These are phyloP conservation scores for Cylloceria caligata DNA, from an alignment of 2,888 invertebrate species.

Conservation along the genomic window DNA sequence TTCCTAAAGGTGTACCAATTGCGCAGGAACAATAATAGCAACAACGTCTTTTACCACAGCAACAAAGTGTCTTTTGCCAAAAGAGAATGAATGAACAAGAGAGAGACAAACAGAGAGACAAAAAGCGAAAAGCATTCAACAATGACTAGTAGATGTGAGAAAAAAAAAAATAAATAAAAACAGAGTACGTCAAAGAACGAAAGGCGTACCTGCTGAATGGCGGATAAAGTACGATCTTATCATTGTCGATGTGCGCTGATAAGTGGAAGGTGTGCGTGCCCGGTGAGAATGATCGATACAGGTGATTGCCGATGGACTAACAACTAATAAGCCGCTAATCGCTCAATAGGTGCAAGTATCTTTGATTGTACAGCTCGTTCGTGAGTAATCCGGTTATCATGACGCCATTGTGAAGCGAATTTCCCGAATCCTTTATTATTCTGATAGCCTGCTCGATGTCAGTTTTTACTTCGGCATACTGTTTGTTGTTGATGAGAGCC, in stretches of 20 bases:
- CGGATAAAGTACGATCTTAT: conserved; percentile 9
- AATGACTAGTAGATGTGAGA: conserved; percentile 3
- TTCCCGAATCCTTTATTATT: conserved; percentile 86
- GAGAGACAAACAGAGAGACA: background rate
- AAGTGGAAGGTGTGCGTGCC: conserved; percentile 12
- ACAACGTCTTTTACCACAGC: background rate
- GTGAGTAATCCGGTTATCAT: conserved; percentile 85
- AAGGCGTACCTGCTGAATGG: background rate
- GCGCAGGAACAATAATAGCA: background rate
- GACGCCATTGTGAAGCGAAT: conserved; percentile 86
- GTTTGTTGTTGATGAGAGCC: conserved; percentile 82
- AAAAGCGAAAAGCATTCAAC: background rate
- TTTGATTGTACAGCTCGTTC: conserved; percentile 85
- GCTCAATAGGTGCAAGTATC: conserved; percentile 81
- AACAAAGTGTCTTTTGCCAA: background rate
- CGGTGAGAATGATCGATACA: conserved; percentile 5
- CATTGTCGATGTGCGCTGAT: conserved; percentile 12
- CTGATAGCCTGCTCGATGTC: conserved; percentile 84
- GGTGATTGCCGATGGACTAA: conserved; percentile 2
- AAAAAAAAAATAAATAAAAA: background rate
- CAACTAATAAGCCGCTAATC: conserved; percentile 68
- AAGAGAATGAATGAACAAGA: background rate
- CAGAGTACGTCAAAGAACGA: conserved; percentile 3
- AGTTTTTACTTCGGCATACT: conserved; percentile 83
- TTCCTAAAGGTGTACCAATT: background rate